Percentiles rank a stretch among this genome's conserved stretches.
These are phyloP conservation scores for Tapirus terrestris DNA, from an alignment of 2,113 vertebrate genomes.

Conservation along the genomic window DNA sequence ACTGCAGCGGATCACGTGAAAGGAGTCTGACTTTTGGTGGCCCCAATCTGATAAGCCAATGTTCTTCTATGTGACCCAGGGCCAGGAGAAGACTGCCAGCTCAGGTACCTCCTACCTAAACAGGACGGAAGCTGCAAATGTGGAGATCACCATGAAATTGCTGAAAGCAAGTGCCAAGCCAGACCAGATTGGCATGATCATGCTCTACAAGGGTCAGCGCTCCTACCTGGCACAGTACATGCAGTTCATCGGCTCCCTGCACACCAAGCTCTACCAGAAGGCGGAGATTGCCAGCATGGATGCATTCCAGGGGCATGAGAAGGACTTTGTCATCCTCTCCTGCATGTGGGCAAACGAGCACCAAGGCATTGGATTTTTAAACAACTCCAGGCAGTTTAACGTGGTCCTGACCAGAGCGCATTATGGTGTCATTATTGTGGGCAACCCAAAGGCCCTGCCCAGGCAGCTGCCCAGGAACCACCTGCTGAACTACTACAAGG, in stretches of 20 bases:
- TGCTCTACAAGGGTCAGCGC: constrained; percentile 94
- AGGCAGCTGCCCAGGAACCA: constrained; percentile 97
- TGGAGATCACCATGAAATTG: constrained; percentile 95
- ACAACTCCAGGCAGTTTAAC: constrained; percentile 95
- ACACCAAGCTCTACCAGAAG: constrained; percentile 97
- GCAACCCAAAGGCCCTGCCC: constrained; percentile 95
- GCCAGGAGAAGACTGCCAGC: constrained; percentile 97
- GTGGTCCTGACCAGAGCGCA: constrained; percentile 95
- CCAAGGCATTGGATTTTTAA: constrained; percentile 96
- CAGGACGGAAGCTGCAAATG: constrained; percentile 96
- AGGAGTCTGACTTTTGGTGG: constrained; percentile 97
- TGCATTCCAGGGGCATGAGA: constrained; percentile 95
- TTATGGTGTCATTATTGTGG: constrained; percentile 96
- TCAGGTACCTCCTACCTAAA: constrained; percentile 96
- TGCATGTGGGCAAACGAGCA: constrained; percentile 96
- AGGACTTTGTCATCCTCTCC: constrained; percentile 96
- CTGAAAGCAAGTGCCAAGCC: constrained; percentile 95
- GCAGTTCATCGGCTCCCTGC: constrained; percentile 97
- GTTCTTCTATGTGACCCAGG: constrained; percentile 98
- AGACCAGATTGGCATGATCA: constrained; percentile 96
- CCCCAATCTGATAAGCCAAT: constrained; percentile 97
- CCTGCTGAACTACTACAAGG: constrained; percentile 96
- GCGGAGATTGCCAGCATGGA: constrained; percentile 97
- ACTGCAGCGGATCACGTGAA: constrained; percentile 94
- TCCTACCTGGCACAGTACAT: constrained; percentile 97